Conservation (phyloP, 2,113 vertebrate species). For the Porphyrio hochstetteri region DNA sequence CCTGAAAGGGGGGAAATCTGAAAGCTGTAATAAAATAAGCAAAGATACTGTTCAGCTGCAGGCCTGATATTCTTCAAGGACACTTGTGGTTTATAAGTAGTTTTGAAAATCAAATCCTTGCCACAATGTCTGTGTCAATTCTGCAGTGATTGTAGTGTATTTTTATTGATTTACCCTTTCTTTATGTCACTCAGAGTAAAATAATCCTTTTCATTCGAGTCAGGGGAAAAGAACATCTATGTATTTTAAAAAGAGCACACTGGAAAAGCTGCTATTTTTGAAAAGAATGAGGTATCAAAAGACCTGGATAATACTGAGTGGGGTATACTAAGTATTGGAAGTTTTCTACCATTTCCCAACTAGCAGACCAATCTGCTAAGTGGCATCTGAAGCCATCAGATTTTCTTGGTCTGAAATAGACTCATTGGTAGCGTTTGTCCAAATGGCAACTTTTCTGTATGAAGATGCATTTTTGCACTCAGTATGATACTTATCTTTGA, state of each 20-base stretch:
- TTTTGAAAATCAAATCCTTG: neutral
- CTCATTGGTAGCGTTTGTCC: neutral
- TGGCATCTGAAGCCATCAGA: neutral
- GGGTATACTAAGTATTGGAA: neutral
- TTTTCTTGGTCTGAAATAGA: neutral
- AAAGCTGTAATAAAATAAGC: neutral
- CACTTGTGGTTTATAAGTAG: neutral
- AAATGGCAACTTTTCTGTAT: neutral
- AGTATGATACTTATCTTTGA: accelerated
- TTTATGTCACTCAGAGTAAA: neutral
- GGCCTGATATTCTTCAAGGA: neutral
- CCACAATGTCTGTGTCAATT: neutral
- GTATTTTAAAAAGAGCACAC: neutral
- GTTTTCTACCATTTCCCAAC: neutral
- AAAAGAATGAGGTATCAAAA: neutral
- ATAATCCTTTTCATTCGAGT: neutral
- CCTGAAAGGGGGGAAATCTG: neutral
- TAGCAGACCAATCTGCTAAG: neutral
- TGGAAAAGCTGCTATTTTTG: neutral
- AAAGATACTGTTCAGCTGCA: neutral
- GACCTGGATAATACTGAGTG: neutral
- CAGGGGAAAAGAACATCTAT: neutral
- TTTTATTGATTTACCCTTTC: neutral
- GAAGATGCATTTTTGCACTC: neutral
- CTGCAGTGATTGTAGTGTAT: neutral